phyloP scores from a whole-genome alignment of 2,113 vertebrate species.

The Ammodytes dubius region DNA sequence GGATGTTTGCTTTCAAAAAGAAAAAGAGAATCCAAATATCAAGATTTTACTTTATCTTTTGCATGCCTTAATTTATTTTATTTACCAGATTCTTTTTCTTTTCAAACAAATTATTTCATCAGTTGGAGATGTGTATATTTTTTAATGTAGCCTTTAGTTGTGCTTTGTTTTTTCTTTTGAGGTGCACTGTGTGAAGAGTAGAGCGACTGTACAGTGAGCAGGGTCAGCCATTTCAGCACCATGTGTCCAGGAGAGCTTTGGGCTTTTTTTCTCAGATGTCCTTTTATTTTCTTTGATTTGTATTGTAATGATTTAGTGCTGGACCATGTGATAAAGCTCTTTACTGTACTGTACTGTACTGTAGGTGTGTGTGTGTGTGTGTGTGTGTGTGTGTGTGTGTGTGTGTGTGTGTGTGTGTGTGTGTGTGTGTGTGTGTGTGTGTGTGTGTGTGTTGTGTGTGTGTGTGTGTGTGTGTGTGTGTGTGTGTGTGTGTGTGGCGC shows the following conservation, averaged over 20 bases:
- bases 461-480: no score
- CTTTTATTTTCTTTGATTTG: conserved; percentile 50
- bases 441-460: no score
- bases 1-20: conserved; percentile 59
- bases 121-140: conserved; percentile 67
- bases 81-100: conserved; percentile 57
- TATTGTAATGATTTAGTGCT: conserved; percentile 41
- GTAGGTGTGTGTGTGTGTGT: conserved; percentile 39
- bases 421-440: no score
- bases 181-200: conserved; percentile 74
- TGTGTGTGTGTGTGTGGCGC: conserved; percentile 31
- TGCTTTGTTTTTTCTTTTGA: conserved; percentile 46
- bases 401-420: no score
- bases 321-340: conserved; percentile 53
- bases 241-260: conserved; percentile 38
- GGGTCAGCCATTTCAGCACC: conserved; percentile 23
- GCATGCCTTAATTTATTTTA: conserved; percentile 83
- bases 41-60: conserved; percentile 66
- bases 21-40: conserved; percentile 44
- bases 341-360: conserved; percentile 62
- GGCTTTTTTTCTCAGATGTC: conserved; percentile 42
- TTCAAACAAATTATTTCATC: conserved; percentile 63
- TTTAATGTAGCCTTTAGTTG: conserved; percentile 50
- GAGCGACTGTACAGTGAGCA: conserved; percentile 37
- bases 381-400: no score